Conservation (phyloP, 1,140 invertebrate species). For the Riptortus pedestris region DNA sequence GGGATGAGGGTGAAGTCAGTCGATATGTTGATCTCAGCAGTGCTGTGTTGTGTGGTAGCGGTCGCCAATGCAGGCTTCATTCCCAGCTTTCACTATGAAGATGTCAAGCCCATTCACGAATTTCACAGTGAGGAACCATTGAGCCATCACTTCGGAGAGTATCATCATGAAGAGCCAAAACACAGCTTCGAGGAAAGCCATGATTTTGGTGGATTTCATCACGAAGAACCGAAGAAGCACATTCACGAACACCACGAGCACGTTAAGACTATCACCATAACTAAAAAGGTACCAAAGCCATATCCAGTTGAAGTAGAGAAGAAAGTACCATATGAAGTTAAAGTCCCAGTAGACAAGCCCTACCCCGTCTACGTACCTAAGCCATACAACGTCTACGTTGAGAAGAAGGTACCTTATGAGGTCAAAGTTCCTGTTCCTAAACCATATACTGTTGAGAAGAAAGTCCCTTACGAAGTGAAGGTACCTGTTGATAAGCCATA, state of each 20-base stretch:
- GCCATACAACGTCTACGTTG: constrained; percentile 36
- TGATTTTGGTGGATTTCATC: too few species aligned
- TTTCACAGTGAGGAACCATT: too few species aligned
- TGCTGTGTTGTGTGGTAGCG: background rate
- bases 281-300: constrained; percentile 44
- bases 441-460: constrained; percentile 29
- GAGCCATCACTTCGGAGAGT: background rate
- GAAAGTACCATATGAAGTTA: constrained; percentile 44
- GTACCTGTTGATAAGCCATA: constrained; percentile 37
- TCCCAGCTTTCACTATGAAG: too few species aligned
- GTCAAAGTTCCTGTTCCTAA: constrained; percentile 42
- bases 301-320: constrained; percentile 44
- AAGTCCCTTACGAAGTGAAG: constrained; percentile 27
- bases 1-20: background rate
- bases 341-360: constrained; percentile 32
- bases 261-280: constrained; percentile 19
- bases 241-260: constrained; percentile 9
- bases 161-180: background rate
- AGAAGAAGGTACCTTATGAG: constrained; percentile 41
- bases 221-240: background rate
- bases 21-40: background rate
- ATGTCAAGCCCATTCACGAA: too few species aligned
- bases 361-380: constrained; percentile 32
- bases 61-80: background rate
- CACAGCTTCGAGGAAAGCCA: background rate